phyloP scores from a whole-genome alignment of 2,797 vertebrate species.

The Gymnothorax javanicus region DNA sequence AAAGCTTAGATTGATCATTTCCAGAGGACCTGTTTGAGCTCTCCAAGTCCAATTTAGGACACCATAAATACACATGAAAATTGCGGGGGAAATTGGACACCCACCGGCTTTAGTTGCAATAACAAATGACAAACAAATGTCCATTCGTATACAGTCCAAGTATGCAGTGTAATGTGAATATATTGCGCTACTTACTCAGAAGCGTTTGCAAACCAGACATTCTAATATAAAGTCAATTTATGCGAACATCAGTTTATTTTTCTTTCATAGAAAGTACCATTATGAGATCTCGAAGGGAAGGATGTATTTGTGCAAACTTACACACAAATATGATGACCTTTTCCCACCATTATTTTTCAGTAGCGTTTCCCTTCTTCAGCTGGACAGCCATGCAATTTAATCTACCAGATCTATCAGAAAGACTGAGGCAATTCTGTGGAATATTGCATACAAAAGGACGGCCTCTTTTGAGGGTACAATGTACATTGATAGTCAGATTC shows the following conservation, averaged over 20 bases:
- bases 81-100: background rate
- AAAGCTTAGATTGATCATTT: background rate
- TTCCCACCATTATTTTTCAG: background rate
- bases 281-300: background rate
- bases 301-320: background rate
- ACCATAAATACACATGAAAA: background rate
- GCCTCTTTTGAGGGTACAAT: constrained; percentile 3
- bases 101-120: background rate
- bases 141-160: background rate
- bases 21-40: background rate
- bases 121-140: background rate
- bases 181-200: background rate
- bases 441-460: background rate
- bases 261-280: background rate
- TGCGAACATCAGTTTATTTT: background rate
- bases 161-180: background rate
- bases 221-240: background rate
- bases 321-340: background rate
- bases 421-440: background rate
- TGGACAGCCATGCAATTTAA: constrained; percentile 1
- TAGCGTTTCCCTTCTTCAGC: background rate
- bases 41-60: background rate
- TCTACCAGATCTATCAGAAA: background rate
- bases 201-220: background rate
- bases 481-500: background rate